Conservation (phyloP, 2,888 invertebrate genomes). For the Boloria euphrosyne region DNA sequence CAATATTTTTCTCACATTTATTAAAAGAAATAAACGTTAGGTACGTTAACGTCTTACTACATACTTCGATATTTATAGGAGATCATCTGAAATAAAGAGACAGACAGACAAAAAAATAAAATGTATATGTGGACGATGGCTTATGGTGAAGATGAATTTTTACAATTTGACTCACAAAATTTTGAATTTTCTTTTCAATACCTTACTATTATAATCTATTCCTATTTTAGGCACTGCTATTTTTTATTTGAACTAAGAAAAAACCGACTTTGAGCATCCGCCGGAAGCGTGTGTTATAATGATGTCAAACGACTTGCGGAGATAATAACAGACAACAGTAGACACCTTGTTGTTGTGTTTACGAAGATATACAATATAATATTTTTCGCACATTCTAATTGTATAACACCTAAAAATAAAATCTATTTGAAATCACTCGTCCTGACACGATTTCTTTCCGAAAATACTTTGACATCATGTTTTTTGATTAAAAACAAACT, state of each 20-base stretch:
- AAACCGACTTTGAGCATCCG: constrained; percentile 9
- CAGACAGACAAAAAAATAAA: too few relatives aligned
- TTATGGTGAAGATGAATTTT: neutral
- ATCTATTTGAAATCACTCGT: neutral
- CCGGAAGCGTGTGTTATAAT: constrained; percentile 16
- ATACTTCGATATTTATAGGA: too few relatives aligned
- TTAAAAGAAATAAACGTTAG: neutral
- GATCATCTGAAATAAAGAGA: too few relatives aligned
- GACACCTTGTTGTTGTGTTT: too few relatives aligned
- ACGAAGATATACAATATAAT: too few relatives aligned
- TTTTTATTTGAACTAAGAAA: constrained; percentile 7
- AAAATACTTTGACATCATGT: neutral
- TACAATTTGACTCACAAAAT: neutral
- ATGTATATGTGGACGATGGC: too few relatives aligned
- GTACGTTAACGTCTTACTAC: too few relatives aligned
- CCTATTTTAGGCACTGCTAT: constrained; percentile 3
- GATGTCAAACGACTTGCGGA: constrained; percentile 12
- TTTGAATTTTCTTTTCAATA: too few relatives aligned
- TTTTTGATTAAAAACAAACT: neutral
- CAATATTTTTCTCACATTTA: constrained; percentile 2
- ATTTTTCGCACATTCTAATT: too few relatives aligned
- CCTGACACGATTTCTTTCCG: neutral
- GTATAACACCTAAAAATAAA: neutral
- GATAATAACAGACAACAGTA: neutral
- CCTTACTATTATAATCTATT: neutral